Percentiles rank a stretch among this genome's conserved stretches.
phyloP scores from a whole-genome alignment of 2,113 vertebrate species.

The Hyla sarda region DNA sequence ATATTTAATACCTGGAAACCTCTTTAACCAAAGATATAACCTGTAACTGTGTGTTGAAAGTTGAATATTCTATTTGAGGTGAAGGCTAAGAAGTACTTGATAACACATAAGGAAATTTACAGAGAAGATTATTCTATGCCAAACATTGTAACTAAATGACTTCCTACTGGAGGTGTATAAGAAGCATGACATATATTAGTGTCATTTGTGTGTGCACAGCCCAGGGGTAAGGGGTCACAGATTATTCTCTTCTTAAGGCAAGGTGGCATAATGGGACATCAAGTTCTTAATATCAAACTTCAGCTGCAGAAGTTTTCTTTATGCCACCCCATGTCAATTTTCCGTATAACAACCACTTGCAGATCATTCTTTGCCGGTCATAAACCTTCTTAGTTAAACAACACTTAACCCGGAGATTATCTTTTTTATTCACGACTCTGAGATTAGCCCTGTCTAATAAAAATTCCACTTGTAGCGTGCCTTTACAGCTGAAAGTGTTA shows the following conservation, averaged over 20 bases:
- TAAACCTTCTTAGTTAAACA: not conserved
- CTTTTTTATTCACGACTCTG: not conserved
- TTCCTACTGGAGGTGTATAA: no score
- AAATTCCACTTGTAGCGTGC: constrained; percentile 15
- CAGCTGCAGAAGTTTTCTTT: not conserved
- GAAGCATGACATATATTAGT: no score
- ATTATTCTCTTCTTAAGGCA: not conserved
- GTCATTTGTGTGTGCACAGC: no score
- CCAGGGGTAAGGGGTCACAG: not conserved
- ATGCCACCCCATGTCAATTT: not conserved
- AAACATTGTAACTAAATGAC: no score
- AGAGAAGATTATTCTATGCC: no score
- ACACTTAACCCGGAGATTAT: not conserved
- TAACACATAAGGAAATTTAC: no score
- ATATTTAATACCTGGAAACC: no score
- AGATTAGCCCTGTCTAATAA: constrained; percentile 17
- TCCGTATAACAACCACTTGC: not conserved
- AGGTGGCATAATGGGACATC: not conserved
- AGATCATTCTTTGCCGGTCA: not conserved
- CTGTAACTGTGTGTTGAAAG: no score
- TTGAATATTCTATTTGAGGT: no score
- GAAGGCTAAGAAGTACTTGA: no score
- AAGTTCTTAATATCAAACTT: not conserved
- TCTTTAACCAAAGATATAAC: no score
- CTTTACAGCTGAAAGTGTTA: not conserved